Percentiles rank a stretch among this genome's conserved stretches.
Evolutionary conservation across 2,888 invertebrate genomes (phyloP).

Genomic region (Xestia xanthographa): DNA sequence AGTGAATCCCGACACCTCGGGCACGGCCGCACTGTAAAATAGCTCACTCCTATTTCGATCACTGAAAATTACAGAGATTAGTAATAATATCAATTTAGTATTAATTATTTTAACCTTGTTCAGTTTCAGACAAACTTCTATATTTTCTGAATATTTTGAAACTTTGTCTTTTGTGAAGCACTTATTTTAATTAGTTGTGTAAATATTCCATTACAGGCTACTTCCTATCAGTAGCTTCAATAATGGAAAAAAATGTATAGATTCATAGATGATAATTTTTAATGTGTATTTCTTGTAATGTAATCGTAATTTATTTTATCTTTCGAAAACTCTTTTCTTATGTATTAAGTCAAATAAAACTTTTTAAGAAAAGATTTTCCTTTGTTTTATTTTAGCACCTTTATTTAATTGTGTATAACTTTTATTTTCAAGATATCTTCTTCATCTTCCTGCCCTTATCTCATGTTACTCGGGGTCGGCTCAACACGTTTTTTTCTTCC

Average conservation of each 20-base stretch:
- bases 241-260: constrained; percentile 35
- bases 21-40: neutral
- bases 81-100: too few relatives aligned
- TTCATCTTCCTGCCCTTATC: too few relatives aligned
- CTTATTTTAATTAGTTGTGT: neutral
- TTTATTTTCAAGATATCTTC: too few relatives aligned
- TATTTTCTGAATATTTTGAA: constrained; percentile 62
- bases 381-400: constrained; percentile 4
- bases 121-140: constrained; percentile 55
- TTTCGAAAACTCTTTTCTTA: constrained; percentile 9
- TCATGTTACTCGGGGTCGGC: too few relatives aligned
- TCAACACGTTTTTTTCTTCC: too few relatives aligned
- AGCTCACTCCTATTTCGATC: neutral
- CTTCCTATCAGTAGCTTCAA: constrained; percentile 23
- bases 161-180: constrained; percentile 50
- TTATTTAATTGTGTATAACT: neutral
- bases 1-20: neutral
- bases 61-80: neutral
- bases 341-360: constrained; percentile 20
- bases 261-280: neutral
- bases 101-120: neutral
- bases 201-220: constrained; percentile 35
- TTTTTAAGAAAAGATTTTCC: constrained; percentile 18
- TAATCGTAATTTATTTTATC: constrained; percentile 11
- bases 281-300: constrained; percentile 16